Percentiles rank a stretch among this genome's conserved stretches.
Evolutionary conservation across 35 echinoderm and acorn worm genomes (phyloP).

Genomic region (Diadema setosum): DNA sequence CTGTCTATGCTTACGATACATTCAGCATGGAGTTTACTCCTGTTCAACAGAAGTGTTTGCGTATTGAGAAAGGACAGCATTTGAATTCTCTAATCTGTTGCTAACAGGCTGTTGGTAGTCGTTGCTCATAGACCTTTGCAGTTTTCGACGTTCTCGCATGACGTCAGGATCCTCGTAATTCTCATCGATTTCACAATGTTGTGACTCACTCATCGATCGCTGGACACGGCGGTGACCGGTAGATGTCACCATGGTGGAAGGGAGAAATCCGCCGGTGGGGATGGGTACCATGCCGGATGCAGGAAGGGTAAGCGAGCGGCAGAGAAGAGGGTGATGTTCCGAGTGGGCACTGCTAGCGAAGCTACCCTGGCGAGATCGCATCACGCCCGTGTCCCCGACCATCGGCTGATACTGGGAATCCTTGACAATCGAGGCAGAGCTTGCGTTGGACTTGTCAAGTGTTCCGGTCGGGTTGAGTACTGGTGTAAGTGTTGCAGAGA

Average conservation of each 20-base stretch:
- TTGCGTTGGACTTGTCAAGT: neutral
- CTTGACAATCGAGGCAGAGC: neutral
- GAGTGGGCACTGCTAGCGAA: neutral
- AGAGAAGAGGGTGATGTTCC: neutral
- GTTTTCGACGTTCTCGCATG: neutral
- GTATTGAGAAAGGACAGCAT: too few relatives aligned
- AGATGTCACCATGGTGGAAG: neutral
- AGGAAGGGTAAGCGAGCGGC: neutral
- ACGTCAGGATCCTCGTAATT: neutral
- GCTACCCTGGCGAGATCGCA: neutral
- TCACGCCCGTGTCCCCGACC: slow-evolving; percentile 4
- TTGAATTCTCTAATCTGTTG: too few relatives aligned
- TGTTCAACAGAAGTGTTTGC: too few relatives aligned
- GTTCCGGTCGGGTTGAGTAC: neutral
- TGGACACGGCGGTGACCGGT: neutral
- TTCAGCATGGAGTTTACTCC: too few relatives aligned
- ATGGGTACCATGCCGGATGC: neutral
- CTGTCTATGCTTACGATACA: too few relatives aligned
- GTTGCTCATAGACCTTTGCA: neutral
- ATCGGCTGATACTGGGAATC: neutral
- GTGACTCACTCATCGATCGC: neutral
- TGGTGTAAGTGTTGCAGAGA: neutral
- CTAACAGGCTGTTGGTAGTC: too few relatives aligned
- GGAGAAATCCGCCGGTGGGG: neutral
- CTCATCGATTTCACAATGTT: neutral